Conservation (phyloP, 2,797 vertebrate genomes). For the Argyrosomus regius region DNA sequence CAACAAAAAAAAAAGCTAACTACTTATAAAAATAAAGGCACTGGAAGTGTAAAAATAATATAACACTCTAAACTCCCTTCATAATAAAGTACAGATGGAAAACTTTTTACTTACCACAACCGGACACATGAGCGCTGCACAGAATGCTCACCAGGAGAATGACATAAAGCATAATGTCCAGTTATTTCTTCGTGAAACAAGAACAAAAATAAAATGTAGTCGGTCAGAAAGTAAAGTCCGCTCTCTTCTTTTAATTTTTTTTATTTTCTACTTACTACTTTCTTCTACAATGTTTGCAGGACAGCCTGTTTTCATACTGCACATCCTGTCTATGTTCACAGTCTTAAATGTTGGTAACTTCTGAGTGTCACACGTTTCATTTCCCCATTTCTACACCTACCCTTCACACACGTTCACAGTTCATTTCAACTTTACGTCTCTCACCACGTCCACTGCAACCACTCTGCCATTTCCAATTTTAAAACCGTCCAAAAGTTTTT, state of each 20-base stretch:
- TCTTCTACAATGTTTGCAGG: not conserved
- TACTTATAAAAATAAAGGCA: too few species aligned
- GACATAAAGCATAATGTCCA: constrained; percentile 15
- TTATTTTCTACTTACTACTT: too few species aligned
- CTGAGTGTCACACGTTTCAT: too few species aligned
- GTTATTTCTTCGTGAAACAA: not conserved
- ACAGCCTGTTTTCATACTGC: not conserved
- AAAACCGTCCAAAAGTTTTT: too few species aligned
- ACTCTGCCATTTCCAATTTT: too few species aligned
- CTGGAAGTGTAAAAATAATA: too few species aligned
- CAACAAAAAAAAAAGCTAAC: too few species aligned
- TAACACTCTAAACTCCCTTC: too few species aligned
- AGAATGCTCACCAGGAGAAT: constrained; percentile 6
- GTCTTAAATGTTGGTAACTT: too few species aligned
- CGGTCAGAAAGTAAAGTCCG: not conserved
- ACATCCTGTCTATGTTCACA: not conserved
- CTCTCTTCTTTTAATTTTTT: not conserved
- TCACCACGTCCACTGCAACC: too few species aligned
- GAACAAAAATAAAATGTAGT: not conserved
- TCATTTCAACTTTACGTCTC: not conserved
- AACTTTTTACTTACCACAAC: constrained; percentile 29
- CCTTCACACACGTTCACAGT: not conserved
- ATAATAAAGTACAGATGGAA: not conserved
- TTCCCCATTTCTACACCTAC: too few species aligned
- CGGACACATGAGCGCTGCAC: not conserved